Base-by-base conservation (phyloP, 2,888 invertebrate species). In the Tinea semifulvella region DNA sequence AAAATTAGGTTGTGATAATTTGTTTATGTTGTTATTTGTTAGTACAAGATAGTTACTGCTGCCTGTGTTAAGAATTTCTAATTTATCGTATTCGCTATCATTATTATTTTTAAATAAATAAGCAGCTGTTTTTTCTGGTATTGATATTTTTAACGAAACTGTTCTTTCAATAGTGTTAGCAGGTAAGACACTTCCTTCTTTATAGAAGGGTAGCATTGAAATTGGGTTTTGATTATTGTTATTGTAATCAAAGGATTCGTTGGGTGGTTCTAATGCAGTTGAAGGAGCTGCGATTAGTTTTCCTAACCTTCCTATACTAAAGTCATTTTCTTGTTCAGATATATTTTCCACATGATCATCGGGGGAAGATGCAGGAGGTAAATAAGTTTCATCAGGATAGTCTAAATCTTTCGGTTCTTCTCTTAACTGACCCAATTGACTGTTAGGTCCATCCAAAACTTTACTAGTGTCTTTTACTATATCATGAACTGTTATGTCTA, bases 41-140 rank as follows among this genome's bases (percentile, higher is more conserved):
- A 79, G 52, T 27, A 79, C 68, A 46, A 77, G 64, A 49, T 77
- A 79, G 50, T 80, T 77, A 49, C 70, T 77, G 46, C 68, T 77
- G 2, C 68, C 77, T n/a, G 79, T 74, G 46, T 77, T 74, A 10
- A 80, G 53, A 47, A 80, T 71, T 65, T 80, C 80, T 49, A 80
- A 55, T 47, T 65, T 68, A 48, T 74, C 68, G 47, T 58, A 65
- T 27, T 71, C 62, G 26, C 57, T 65, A 46, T 66, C 64, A 46
- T 60, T 69, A 14, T 57, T 54, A 45, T 61, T 67, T 53, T 65
- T 71, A 43, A 80, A 77, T 35, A 80, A 53, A 48, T 65, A 69
- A n/a, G 65, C 56, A 4, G 80, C 80, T 4, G 79, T 57, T 53
- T 67, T 67, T 61, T 77, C 76, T 3, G 80, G 80, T 42, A 80